Evolutionary conservation across 2,888 invertebrate species (phyloP), one percentile per base, ranked within the genome.

Genomic region (Dryadula phaetusa): DNA sequence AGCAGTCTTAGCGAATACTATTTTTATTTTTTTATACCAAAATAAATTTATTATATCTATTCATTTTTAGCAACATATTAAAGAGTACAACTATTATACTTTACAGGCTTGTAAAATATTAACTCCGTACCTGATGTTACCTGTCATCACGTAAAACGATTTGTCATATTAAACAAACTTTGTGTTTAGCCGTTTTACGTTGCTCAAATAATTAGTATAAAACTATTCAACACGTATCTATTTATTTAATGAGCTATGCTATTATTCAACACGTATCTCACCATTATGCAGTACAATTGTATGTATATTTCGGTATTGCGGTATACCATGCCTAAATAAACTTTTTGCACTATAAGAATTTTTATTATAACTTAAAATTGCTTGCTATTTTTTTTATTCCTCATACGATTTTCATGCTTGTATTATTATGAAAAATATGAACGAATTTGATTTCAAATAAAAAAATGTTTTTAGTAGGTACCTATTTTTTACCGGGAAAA

Each of bases 261-360:
- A 37, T 12, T 2, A 37, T 10, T 18, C 20, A 46, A 18, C 18
- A 46, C 18, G 10, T 46, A 46, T 18, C 8, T 25, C 14, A 2
- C 10, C n/a, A 16, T 52, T 52, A 62, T 62, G 49, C 49, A 34
- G 40, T 18, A 52, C 8, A 18, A 44, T 7, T n/a, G 14, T 34
- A 22, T 6, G 28, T 28, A 14, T 62, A 25, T 52, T n/a, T 25
- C 56, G 46, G 56, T 47, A 56, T 46, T 64, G 47, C 54, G 46
- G 14, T 46, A n/a, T 32, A n/a, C 34, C 6, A 58, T 42, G 40
- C 56, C 16, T 58, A 40, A 58, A 58, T 42, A 25, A 58, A 16
- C 16, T 12, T 42, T 58, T 42, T 42, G 10, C 42, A 12, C n/a
- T 52, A 10, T 10, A 16, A 22, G 1, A 18, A 42, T 42, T 58